Evolutionary conservation across 2,113 vertebrate genomes (phyloP), one percentile per base, ranked within the genome.

Genomic region (Salvelinus namaycush): DNA sequence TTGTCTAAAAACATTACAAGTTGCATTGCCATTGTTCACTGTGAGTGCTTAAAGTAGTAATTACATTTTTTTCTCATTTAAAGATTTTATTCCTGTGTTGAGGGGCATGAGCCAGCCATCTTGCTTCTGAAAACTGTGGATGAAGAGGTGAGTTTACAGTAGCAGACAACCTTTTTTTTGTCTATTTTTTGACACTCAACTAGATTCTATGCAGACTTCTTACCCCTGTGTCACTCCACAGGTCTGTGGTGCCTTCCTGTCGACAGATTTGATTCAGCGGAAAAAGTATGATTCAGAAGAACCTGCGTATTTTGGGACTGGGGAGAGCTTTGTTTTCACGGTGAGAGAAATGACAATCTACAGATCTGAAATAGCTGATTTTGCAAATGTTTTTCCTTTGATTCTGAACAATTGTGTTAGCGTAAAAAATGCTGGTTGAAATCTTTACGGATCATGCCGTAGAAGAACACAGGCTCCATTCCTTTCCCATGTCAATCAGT

Each of bases 261-360:
- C 96, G 51, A 93, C 94, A 0, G 95, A 96, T 74, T 84, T 96
- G 89, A 90, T 79, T 3, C 92, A 95, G 83, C 92, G 94, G 77
- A 94, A 84, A 24, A 94, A 91, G 78, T 48, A 76, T 13, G 89
- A 86, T 0, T 87, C 90, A 0, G 77, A 85, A 3, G 82, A 79
- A 3, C 74, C 91, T 0, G 72, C 77, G 24, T 96, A 94, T 80
- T 96, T 96, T 80, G 95, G 95, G 81, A 96, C 95, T 1, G 94
- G 93, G 34, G 95, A 97, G 83, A 95, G 95, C 84, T 97, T 96
- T 54, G 94, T 96, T 77, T 96, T 96, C 74, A 94, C 83, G 4
- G 95, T 95, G 81, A 95, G 94, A 86, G 14, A 68, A 11, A 6
- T 27, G 0, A 14, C 2, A 0, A 57, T 16, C 13, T 20, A 16